Conservation (phyloP, 2,797 vertebrate species). For the Garrulus glandarius region DNA sequence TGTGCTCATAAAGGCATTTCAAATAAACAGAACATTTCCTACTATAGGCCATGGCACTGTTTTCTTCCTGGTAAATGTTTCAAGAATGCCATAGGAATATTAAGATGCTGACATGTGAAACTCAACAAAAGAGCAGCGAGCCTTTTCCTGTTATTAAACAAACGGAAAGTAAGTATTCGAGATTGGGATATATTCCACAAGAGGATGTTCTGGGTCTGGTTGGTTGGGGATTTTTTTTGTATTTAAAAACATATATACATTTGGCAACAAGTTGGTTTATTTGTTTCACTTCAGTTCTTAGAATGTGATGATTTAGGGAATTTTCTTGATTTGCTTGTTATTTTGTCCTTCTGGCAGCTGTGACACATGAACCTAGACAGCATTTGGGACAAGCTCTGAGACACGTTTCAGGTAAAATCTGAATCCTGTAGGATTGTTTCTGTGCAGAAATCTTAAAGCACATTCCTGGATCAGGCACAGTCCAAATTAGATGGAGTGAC, state of each 20-base stretch:
- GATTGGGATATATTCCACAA: conserved; percentile 72
- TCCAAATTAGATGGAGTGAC: background rate
- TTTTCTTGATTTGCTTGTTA: conserved; percentile 63
- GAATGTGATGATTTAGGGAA: conserved; percentile 74
- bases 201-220: conserved; percentile 71
- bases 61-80: conserved; percentile 76
- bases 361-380: background rate
- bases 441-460: background rate
- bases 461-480: background rate
- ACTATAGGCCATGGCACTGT: conserved; percentile 65
- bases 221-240: background rate
- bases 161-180: conserved; percentile 78
- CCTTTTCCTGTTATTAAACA: conserved; percentile 81
- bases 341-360: conserved; percentile 51
- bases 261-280: conserved; percentile 68
- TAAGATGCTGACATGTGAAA: conserved; percentile 77
- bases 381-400: conserved; percentile 24
- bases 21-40: conserved; percentile 76
- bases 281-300: conserved; percentile 66
- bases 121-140: conserved; percentile 76
- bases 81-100: conserved; percentile 73
- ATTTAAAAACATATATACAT: conserved; percentile 61
- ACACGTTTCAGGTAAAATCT: conserved; percentile 14
- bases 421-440: background rate
- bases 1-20: conserved; percentile 64